A percentile compares a stretch with the other conserved stretches of the same genome.
These are phyloP conservation scores for Macrocentrus cingulum DNA, from an alignment of 1,140 invertebrate species.

Conservation along the genomic window DNA sequence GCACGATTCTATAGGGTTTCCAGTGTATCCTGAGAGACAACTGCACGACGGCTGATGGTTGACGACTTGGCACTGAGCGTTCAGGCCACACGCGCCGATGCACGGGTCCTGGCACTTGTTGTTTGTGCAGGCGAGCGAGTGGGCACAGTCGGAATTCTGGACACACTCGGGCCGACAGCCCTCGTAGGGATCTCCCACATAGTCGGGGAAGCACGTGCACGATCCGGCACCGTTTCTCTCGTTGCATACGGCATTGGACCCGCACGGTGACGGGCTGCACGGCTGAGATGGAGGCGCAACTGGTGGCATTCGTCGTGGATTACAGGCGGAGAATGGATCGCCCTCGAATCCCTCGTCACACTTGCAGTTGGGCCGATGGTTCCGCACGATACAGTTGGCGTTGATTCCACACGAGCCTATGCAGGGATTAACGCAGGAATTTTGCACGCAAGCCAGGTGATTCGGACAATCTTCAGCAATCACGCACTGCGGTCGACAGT, in stretches of 20 bases:
- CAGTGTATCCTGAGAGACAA: conserved; percentile 73
- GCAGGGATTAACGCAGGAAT: conserved; percentile 79
- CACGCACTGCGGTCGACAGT: conserved; percentile 75
- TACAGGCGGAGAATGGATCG: conserved; percentile 80
- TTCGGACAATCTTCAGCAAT: conserved; percentile 79
- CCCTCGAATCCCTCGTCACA: conserved; percentile 76
- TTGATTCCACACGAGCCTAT: conserved; percentile 82
- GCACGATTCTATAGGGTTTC: conserved; percentile 75
- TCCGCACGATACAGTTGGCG: conserved; percentile 74
- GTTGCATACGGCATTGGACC: conserved; percentile 77
- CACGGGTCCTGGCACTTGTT: conserved; percentile 84
- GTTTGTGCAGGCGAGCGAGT: conserved; percentile 74
- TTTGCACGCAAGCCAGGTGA: conserved; percentile 74
- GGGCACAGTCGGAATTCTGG: conserved; percentile 77
- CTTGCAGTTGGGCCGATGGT: conserved; percentile 76
- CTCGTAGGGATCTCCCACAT: conserved; percentile 80
- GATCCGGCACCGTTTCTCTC: conserved; percentile 76
- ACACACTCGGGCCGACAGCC: conserved; percentile 80
- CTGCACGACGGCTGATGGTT: conserved; percentile 81
- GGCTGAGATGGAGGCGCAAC: conserved; percentile 58
- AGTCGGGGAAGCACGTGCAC: conserved; percentile 78
- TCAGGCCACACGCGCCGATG: conserved; percentile 75
- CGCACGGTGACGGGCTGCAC: conserved; percentile 82
- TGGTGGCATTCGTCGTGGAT: conserved; percentile 63
- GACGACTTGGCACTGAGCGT: conserved; percentile 78